Evolutionary conservation across 2,113 vertebrate species (phyloP), one percentile per base, ranked within the genome.

Genomic region (Plecturocebus donacophilus): DNA sequence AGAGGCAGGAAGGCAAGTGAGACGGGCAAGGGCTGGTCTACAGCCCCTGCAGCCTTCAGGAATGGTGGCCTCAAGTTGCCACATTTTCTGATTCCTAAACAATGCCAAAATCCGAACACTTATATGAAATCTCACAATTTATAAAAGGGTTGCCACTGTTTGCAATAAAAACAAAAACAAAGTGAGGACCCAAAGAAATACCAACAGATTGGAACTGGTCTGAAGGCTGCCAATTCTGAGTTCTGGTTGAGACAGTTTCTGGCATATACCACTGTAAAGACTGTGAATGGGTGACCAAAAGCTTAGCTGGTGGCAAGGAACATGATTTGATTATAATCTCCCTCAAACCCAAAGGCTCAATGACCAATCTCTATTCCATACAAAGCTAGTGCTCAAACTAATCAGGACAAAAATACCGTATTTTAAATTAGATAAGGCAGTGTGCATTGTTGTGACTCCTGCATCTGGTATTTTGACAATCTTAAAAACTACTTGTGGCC

Each of bases 291-390:
- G n/a, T 0, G 4, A 61, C 30, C 70, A n/a, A 21, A 92, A 20
- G 27, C 30, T 61, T 2, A 1, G 21, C n/a, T 9, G 20, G 35
- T 8, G 12, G 6, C 42, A 20, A 38, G 17, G 17, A 0, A 13
- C 0, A 0, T 8, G 35, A 68, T 2, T 5, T 7, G 45, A 66
- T 21, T 42, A n/a, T 0, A 3, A 2, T 49, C 40, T 14, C 40
- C 17, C 6, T 58, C 13, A 3, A 35, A 49, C n/a, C 1, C 61
- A 6, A 79, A 70, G 58, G 52, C 38, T 25, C 5, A 42, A 35
- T 25, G 58, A n/a, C 40, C 89, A 30, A 42, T 1, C 10, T 21
- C 54, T 8, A n/a, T 16, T 73, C 61, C 68, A 35, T 10, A 40
- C 12, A 52, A 27, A 47, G 47, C 3, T 20, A 40, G 54, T 11